phyloP scores from a whole-genome alignment of 2,888 invertebrate species.

The Elysia crispata region DNA sequence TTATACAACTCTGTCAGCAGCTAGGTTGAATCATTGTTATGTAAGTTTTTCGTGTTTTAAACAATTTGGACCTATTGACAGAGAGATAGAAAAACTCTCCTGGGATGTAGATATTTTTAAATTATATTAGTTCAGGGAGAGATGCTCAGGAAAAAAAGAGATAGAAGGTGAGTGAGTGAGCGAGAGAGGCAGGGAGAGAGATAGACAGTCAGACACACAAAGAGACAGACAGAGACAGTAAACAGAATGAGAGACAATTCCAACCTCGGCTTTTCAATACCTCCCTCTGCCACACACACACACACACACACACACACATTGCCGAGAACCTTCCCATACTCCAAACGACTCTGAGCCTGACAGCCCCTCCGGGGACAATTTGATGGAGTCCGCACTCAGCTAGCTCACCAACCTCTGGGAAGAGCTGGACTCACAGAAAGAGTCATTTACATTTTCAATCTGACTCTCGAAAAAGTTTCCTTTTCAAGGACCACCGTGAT shows the following conservation, averaged over 20 bases:
- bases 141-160: too few relatives aligned
- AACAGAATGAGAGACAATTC: too few relatives aligned
- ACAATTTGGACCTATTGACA: too few relatives aligned
- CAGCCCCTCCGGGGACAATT: not conserved
- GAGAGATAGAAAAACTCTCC: too few relatives aligned
- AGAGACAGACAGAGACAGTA: not conserved
- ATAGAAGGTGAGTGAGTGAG: conserved; percentile 27
- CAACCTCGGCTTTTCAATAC: not conserved
- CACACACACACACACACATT: too few relatives aligned
- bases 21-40: too few relatives aligned
- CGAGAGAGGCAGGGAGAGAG: conserved; percentile 32
- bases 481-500: too few relatives aligned
- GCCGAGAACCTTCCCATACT: not conserved
- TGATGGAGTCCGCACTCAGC: not conserved
- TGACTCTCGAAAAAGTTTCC: not conserved
- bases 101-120: too few relatives aligned
- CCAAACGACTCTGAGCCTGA: not conserved
- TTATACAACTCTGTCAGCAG: too few relatives aligned
- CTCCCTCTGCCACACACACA: too few relatives aligned
- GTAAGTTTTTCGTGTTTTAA: too few relatives aligned
- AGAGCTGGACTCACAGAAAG: not conserved
- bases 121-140: too few relatives aligned
- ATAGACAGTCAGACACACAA: conserved; percentile 15
- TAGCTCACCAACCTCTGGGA: not conserved
- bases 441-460: not conserved